Percentiles rank a stretch among this genome's conserved stretches.
Evolutionary conservation across 1,140 invertebrate species (phyloP).

Genomic region (Adelges cooleyi): DNA sequence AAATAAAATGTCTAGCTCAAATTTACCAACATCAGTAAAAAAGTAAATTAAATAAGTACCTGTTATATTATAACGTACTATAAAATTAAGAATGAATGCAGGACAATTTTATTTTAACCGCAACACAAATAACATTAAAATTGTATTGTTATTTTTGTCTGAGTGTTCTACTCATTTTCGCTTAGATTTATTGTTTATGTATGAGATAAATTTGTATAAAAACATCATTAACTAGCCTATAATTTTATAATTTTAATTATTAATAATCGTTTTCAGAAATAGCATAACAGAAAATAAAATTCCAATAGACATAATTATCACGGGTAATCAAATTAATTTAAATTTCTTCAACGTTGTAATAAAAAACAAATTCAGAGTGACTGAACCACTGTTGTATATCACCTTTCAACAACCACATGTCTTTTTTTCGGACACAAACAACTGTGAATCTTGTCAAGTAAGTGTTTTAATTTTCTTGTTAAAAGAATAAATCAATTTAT

Average conservation of each 20-base stretch:
- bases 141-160: no score
- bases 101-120: no score
- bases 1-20: constrained; percentile 3
- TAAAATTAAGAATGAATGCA: no score
- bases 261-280: background rate
- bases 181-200: no score
- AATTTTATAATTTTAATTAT: no score
- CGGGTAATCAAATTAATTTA: constrained; percentile 26
- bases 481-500: background rate
- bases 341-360: background rate
- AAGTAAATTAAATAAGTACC: no score
- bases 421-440: constrained; percentile 10
- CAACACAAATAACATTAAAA: no score
- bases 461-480: background rate
- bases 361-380: background rate
- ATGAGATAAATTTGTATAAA: no score
- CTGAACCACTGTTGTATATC: background rate
- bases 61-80: no score
- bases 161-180: no score
- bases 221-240: no score
- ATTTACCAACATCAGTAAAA: background rate
- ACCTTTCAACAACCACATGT: constrained; percentile 18
- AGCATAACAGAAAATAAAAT: background rate
- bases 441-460: constrained; percentile 15
- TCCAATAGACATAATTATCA: constrained; percentile 18